Evolutionary conservation across 2,888 invertebrate genomes (phyloP).

Genomic region (Periphyllus acericola): DNA sequence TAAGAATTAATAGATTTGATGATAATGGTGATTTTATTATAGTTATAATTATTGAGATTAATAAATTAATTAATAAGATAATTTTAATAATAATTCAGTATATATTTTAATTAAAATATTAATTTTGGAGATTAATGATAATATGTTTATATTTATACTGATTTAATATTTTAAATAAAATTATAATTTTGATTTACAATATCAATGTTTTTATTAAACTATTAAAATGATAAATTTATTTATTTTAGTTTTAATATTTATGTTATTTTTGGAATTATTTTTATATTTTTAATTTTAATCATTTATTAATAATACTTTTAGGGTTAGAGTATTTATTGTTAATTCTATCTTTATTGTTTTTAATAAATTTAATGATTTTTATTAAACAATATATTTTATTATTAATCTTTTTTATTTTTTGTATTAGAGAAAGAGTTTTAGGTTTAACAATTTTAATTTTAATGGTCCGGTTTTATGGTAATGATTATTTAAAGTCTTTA

Average conservation of each 20-base stretch:
- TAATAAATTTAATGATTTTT: conserved; percentile 23
- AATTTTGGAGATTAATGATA: conserved; percentile 77
- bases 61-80: conserved; percentile 61
- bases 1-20: not conserved
- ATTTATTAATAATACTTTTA: conserved; percentile 41
- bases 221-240: conserved; percentile 61
- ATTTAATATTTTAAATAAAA: conserved; percentile 64
- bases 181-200: conserved; percentile 66
- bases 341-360: conserved; percentile 33
- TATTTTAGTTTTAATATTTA: not conserved
- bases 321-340: conserved; percentile 34
- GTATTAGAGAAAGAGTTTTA: too few relatives aligned
- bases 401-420: too few relatives aligned
- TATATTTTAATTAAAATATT: conserved; percentile 76
- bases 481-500: too few relatives aligned
- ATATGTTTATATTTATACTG: conserved; percentile 47
- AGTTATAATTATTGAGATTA: not conserved
- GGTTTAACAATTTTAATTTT: too few relatives aligned
- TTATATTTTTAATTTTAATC: conserved; percentile 55
- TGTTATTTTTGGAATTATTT: conserved; percentile 19
- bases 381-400: conserved; percentile 37
- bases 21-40: not conserved
- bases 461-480: too few relatives aligned
- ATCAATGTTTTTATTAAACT: conserved; percentile 61
- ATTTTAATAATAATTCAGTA: conserved; percentile 69